Conservation (phyloP, 2,797 vertebrate genomes). For the Pantherophis alleghaniensis region DNA sequence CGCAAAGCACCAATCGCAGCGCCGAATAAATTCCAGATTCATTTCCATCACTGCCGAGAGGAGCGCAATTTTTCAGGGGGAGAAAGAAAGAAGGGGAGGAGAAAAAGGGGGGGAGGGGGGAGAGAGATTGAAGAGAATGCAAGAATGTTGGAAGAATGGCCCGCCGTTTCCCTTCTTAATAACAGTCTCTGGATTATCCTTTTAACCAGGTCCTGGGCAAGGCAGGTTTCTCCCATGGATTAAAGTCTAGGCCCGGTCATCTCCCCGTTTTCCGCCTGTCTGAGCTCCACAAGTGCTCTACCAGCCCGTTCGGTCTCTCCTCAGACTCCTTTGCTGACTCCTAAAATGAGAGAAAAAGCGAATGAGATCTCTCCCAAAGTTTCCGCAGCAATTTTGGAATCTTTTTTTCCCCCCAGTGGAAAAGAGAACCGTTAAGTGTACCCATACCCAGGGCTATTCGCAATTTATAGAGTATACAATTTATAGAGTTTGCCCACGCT, state of each 20-base stretch:
- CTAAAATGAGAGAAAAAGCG: background rate
- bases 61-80: too few species aligned
- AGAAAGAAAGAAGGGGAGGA: too few species aligned
- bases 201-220: background rate
- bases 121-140: background rate
- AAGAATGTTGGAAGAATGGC: background rate
- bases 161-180: background rate
- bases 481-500: background rate
- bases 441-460: background rate
- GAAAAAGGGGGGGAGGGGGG: fast-evolving
- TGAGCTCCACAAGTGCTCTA: background rate
- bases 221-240: background rate
- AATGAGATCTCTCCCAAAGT: background rate
- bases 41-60: too few species aligned
- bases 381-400: background rate
- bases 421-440: background rate
- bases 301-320: background rate
- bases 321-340: background rate
- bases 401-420: background rate
- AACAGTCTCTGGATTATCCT: background rate
- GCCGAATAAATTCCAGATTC: background rate
- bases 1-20: background rate
- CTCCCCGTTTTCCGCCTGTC: background rate
- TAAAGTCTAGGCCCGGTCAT: background rate
- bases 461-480: background rate